A percentile compares a stretch with the other conserved stretches of the same genome.
These are phyloP conservation scores for Amyelois transitella DNA, from an alignment of 1,140 invertebrate genomes.

Conservation along the genomic window DNA sequence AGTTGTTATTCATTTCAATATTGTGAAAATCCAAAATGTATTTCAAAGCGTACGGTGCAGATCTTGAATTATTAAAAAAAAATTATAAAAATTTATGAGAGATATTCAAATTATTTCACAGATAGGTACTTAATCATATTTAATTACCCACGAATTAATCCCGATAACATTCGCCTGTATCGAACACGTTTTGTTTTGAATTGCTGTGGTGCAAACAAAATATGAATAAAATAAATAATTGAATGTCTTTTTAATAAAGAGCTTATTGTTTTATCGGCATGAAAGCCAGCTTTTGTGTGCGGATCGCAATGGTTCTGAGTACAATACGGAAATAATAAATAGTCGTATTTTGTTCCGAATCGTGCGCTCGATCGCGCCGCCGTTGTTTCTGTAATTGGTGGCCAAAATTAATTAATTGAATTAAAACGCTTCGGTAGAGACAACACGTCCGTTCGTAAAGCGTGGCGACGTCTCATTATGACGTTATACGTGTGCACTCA, in stretches of 20 bases:
- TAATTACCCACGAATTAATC: no score
- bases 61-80: no score
- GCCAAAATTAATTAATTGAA: constrained; percentile 68
- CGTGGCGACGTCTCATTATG: constrained; percentile 52
- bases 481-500: constrained; percentile 34
- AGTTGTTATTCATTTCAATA: no score
- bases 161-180: constrained; percentile 15
- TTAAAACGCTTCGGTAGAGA: constrained; percentile 52
- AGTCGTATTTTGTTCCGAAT: constrained; percentile 66
- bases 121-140: no score
- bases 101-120: no score
- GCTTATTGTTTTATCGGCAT: constrained; percentile 68
- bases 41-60: no score
- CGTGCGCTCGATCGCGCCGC: constrained; percentile 60
- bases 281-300: constrained; percentile 52
- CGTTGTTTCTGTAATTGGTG: constrained; percentile 64
- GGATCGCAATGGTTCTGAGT: constrained; percentile 43
- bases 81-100: no score
- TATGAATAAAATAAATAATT: constrained; percentile 72
- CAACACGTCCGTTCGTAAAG: constrained; percentile 55
- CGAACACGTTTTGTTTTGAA: constrained; percentile 53
- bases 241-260: constrained; percentile 73
- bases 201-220: constrained; percentile 56
- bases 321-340: constrained; percentile 71
- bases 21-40: no score